Percentiles rank a stretch among this genome's conserved stretches.
phyloP scores from a whole-genome alignment of 2,888 invertebrate genomes.

The Acanthosepion lycidas region DNA sequence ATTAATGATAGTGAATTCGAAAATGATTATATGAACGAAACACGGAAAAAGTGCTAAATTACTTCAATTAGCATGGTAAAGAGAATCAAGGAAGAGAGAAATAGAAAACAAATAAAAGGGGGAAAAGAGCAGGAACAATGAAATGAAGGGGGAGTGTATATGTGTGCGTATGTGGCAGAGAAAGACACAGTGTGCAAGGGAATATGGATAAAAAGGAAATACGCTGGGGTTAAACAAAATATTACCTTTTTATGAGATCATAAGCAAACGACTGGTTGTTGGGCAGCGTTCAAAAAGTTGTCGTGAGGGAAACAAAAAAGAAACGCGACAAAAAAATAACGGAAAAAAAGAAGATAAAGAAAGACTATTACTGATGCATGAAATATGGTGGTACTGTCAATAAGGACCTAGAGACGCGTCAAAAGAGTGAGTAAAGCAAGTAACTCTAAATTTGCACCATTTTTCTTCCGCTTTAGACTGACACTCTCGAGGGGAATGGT shows the following conservation, averaged over 20 bases:
- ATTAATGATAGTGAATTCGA: no score
- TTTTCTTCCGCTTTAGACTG: no score
- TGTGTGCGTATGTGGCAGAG: neutral
- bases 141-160: neutral
- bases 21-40: no score
- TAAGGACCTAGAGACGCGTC: neutral
- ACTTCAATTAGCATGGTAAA: no score
- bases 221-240: neutral
- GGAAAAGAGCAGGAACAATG: neutral
- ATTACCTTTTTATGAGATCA: neutral
- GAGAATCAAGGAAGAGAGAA: no score
- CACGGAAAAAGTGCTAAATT: no score
- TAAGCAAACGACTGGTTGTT: slow-evolving; percentile 7
- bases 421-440: neutral
- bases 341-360: neutral
- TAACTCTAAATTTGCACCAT: neutral
- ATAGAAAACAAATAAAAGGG: neutral
- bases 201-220: neutral
- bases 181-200: neutral
- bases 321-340: neutral
- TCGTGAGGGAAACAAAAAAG: neutral
- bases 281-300: neutral
- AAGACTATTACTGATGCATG: neutral
- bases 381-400: neutral
- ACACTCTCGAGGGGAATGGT: neutral